phyloP scores from a whole-genome alignment of 2,113 vertebrate genomes.

The Propithecus coquereli region DNA sequence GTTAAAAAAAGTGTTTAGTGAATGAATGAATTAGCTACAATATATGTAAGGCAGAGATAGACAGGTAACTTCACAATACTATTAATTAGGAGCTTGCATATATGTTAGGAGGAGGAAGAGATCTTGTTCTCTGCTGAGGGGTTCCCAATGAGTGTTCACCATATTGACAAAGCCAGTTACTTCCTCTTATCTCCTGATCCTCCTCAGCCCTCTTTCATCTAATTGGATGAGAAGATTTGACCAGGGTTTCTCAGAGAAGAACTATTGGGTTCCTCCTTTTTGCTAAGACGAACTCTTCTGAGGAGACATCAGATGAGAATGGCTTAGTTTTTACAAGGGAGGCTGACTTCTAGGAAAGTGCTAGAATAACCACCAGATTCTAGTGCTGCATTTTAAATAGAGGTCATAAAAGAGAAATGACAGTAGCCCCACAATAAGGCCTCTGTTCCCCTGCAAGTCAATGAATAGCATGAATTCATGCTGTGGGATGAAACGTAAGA shows the following conservation, averaged over 20 bases:
- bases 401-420: not conserved
- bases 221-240: not conserved
- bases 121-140: not conserved
- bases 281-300: not conserved
- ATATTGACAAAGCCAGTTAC: too few species aligned
- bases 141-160: not conserved
- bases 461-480: not conserved
- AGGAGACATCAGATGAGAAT: not conserved
- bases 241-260: not conserved
- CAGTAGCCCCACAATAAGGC: not conserved
- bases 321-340: not conserved
- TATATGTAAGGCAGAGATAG: not conserved
- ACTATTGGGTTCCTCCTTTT: not conserved
- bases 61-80: not conserved
- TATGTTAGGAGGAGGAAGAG: not conserved
- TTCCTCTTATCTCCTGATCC: not conserved
- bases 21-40: not conserved
- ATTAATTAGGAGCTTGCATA: not conserved
- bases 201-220: not conserved
- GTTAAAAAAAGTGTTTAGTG: not conserved
- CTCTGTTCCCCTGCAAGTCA: not conserved
- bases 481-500: not conserved
- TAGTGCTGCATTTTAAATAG: not conserved
- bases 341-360: not conserved
- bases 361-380: not conserved